Evolutionary conservation across 2,888 invertebrate genomes (phyloP).

Genomic region (Leptura quadrifasciata): DNA sequence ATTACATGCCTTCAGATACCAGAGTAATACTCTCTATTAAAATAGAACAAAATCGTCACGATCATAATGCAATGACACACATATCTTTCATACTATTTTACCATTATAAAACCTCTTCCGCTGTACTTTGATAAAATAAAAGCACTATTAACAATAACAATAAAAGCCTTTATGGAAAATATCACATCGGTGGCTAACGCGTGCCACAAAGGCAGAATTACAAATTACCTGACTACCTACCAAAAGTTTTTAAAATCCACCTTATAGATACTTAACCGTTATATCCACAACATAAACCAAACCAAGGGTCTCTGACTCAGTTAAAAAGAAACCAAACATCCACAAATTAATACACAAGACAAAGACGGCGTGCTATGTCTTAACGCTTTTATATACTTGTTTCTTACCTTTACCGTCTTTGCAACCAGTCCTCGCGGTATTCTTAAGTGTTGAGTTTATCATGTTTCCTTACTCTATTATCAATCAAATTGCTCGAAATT

Average conservation of each 20-base stretch:
- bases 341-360: slow-evolving; percentile 45
- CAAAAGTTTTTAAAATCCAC: slow-evolving; percentile 31
- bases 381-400: slow-evolving; percentile 38
- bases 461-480: slow-evolving; percentile 14
- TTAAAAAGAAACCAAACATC: slow-evolving; percentile 50
- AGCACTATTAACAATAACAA: neutral
- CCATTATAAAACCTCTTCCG: neutral
- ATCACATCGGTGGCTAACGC: neutral
- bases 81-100: no score
- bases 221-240: no score
- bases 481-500: slow-evolving; percentile 5
- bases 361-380: slow-evolving; percentile 44
- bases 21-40: no score
- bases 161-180: neutral
- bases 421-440: slow-evolving; percentile 31
- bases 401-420: slow-evolving; percentile 27
- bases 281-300: slow-evolving; percentile 51
- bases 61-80: no score
- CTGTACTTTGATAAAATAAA: neutral
- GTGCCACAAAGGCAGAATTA: neutral
- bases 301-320: slow-evolving; percentile 50
- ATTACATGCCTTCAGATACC: no score
- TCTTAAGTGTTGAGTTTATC: slow-evolving; percentile 25
- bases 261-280: slow-evolving; percentile 37
- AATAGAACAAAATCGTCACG: no score